Evolutionary conservation across 2,888 invertebrate species (phyloP), one percentile per base, ranked within the genome.

Genomic region (Cheilosia grossa): DNA sequence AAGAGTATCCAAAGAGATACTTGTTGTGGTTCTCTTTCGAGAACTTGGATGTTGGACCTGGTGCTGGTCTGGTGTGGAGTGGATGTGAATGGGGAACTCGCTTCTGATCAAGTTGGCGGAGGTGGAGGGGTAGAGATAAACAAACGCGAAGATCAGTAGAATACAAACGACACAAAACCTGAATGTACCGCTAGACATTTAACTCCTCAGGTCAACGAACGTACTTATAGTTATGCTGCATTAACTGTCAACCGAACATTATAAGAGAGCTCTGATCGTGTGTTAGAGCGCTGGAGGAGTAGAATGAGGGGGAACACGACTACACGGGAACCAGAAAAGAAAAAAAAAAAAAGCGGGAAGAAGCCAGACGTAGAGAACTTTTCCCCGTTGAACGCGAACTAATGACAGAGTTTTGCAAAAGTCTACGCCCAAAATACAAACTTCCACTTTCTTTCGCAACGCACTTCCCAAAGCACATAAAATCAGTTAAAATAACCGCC

Each of bases 121-220:
- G 30, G 70, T 13, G 51, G 37, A 15, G 72, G 30, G 58, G 33
- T n/a, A 51, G 47, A 69, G 53, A 74, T 79, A 83, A 73, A 83
- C 73, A 83, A 82, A 79, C 79, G 58, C 27, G 64, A 77, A 78
- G 64, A 82, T 82, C 67, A 69, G 64, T 63, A 58, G 56, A 86
- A 72, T 53, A 78, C 40, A 78, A 82, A 86, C 86, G 82, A 86
- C 78, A 74, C 61, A 66, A 83, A 86, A 87, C 88, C 87, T 87
- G 88, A 88, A 88, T 87, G 72, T 88, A 88, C 88, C 88, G 88
- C 88, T 88, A 88, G 77, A 74, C 87, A 82, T 88, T 88, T 88
- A 87, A 83, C 87, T 87, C 83, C 82, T 56, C 19, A 17, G 89
- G 88, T 89, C 89, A 89, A 89, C 89, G 89, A 89, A 89, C 89